A percentile compares a stretch with the other conserved stretches of the same genome.
phyloP scores from a whole-genome alignment of 2,797 vertebrate genomes.

The Heteromormyrus szaboi region DNA sequence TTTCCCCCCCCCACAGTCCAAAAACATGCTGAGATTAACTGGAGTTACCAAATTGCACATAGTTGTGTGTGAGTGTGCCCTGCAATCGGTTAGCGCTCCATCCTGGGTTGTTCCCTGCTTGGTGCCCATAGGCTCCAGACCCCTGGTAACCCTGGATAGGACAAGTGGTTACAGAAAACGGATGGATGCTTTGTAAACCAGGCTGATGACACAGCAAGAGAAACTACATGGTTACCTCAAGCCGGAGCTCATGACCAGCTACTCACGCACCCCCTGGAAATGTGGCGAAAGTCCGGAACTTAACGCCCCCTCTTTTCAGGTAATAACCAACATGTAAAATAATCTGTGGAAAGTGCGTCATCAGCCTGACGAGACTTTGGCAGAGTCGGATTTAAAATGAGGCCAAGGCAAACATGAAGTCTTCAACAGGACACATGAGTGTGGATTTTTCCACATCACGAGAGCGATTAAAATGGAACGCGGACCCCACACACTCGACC shows the following conservation, averaged over 20 bases:
- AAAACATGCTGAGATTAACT: background rate
- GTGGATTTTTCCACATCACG: constrained; percentile 9
- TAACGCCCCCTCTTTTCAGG: background rate
- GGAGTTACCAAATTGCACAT: background rate
- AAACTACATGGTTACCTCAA: background rate
- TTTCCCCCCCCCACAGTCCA: background rate
- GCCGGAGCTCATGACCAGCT: background rate
- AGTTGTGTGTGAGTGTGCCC: background rate
- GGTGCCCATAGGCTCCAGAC: background rate
- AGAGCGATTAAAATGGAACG: background rate
- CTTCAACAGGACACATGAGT: background rate
- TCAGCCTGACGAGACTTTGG: background rate
- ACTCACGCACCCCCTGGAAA: background rate
- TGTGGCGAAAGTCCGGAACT: background rate
- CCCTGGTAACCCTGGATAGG: background rate
- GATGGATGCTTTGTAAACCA: background rate
- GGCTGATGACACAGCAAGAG: background rate
- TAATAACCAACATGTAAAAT: background rate
- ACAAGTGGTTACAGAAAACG: background rate
- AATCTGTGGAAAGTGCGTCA: constrained; percentile 11
- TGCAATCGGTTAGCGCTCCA: background rate
- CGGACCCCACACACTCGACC: background rate
- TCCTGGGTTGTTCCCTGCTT: background rate
- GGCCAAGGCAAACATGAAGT: background rate
- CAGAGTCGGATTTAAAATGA: background rate